Evolutionary conservation across 2,888 invertebrate genomes (phyloP).

Genomic region (Cryptus armator): DNA sequence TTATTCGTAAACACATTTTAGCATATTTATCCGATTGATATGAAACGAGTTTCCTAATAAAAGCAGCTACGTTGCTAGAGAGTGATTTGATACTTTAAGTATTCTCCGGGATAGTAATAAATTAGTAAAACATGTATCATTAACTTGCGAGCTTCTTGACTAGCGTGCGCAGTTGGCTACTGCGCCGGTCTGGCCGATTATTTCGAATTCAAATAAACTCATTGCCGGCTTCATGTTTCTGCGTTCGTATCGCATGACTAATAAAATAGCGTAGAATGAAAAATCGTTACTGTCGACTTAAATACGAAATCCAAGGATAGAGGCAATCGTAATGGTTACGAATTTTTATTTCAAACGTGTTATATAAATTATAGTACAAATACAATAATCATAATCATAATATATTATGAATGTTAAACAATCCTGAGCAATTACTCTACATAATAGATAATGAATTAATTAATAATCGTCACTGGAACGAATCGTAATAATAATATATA

Average conservation of each 20-base stretch:
- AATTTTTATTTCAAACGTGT: conserved; percentile 83
- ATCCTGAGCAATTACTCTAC: conserved; percentile 84
- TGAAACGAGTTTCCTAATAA: neutral
- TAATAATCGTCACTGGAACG: conserved; percentile 71
- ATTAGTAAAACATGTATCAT: too few relatives aligned
- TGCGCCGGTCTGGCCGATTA: neutral
- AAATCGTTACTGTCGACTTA: neutral
- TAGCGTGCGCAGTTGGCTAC: neutral
- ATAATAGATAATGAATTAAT: conserved; percentile 80
- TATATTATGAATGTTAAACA: conserved; percentile 84
- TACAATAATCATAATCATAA: conserved; percentile 81
- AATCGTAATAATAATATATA: conserved; percentile 63
- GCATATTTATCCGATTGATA: neutral
- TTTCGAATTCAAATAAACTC: neutral
- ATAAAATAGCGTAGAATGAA: neutral
- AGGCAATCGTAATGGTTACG: conserved; percentile 35
- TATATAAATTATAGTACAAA: conserved; percentile 84
- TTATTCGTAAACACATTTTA: neutral
- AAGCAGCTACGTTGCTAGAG: too few relatives aligned
- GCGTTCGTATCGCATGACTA: neutral
- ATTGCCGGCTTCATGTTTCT: neutral
- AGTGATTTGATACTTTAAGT: too few relatives aligned
- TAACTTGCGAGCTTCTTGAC: neutral
- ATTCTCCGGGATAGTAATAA: too few relatives aligned
- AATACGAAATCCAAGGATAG: neutral